These are phyloP conservation scores for Herpetotheres cachinnans DNA, from an alignment of 2,113 vertebrate species.

Conservation along the genomic window DNA sequence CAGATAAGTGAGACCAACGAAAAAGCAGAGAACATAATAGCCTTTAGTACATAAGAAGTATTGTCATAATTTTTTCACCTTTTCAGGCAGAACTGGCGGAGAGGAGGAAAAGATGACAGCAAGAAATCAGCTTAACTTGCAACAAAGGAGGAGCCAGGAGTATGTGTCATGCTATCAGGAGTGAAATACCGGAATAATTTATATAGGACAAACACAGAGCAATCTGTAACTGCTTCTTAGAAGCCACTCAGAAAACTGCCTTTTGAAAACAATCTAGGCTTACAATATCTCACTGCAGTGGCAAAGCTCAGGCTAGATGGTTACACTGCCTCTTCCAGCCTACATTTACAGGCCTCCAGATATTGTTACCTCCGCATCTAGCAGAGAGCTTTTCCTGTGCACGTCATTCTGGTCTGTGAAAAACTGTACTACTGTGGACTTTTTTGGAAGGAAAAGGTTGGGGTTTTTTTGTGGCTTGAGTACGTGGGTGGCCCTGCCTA, in stretches of 20 bases:
- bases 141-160: neutral
- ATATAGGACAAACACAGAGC: neutral
- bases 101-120: neutral
- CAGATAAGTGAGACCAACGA: neutral
- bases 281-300: neutral
- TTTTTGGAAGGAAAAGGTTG: neutral
- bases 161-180: neutral
- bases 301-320: neutral
- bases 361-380: neutral
- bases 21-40: neutral
- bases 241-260: neutral
- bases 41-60: neutral
- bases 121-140: neutral
- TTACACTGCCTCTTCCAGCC: neutral
- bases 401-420: neutral
- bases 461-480: neutral
- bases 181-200: neutral
- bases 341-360: neutral
- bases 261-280: neutral
- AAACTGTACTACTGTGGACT: neutral
- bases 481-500: neutral
- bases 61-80: neutral
- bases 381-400: fast-evolving
- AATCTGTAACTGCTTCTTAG: neutral
- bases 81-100: neutral